Percentiles rank a stretch among this genome's conserved stretches.
Conservation (phyloP, 2,113 vertebrate genomes). For the Antennarius striatus region DNA sequence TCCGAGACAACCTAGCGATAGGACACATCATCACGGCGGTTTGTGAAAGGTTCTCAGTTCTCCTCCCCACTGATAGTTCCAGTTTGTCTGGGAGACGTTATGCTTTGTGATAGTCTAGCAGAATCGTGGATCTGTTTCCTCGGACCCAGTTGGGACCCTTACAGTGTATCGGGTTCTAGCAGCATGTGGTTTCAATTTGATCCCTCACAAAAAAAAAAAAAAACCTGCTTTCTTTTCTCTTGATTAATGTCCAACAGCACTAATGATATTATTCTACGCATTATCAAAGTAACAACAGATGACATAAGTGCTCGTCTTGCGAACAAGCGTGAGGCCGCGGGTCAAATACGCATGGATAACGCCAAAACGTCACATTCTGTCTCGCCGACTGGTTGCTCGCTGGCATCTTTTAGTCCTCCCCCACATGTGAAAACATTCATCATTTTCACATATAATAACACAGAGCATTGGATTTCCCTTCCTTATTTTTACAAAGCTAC, state of each 20-base stretch:
- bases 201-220: conserved; percentile 21
- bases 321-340: conserved; percentile 17
- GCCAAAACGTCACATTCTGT: conserved; percentile 2
- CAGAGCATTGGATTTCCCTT: conserved; percentile 51
- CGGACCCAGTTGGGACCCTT: conserved; percentile 40
- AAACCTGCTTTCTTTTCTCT: conserved; percentile 58
- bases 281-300: conserved; percentile 68
- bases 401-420: conserved; percentile 27
- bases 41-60: conserved; percentile 59
- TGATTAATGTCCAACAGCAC: conserved; percentile 48
- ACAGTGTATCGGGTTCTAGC: conserved; percentile 54
- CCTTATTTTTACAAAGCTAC: conserved; percentile 36
- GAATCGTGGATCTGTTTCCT: conserved; percentile 49
- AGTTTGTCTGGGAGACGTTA: conserved; percentile 71
- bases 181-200: conserved; percentile 76
- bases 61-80: conserved; percentile 59
- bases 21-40: conserved; percentile 70
- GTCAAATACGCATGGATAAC: conserved; percentile 10
- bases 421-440: conserved; percentile 54
- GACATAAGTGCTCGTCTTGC: conserved; percentile 45
- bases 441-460: conserved; percentile 60
- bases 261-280: conserved; percentile 57
- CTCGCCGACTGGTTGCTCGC: conserved; percentile 23
- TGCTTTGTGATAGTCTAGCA: conserved; percentile 62
- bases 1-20: conserved; percentile 65